These are phyloP conservation scores for Motacilla alba DNA, from an alignment of 2,113 vertebrate genomes.

Conservation along the genomic window DNA sequence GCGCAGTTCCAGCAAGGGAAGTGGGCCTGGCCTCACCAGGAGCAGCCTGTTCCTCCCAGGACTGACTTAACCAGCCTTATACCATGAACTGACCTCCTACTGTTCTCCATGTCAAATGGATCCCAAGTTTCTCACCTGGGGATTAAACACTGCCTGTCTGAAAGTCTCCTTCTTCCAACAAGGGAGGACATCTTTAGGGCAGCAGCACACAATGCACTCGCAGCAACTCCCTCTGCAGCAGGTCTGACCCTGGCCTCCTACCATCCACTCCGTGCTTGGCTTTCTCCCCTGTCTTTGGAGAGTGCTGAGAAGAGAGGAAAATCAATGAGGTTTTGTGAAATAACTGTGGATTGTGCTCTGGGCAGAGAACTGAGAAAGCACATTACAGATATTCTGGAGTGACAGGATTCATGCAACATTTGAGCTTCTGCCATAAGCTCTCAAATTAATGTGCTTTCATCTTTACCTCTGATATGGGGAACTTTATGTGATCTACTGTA, in stretches of 20 bases:
- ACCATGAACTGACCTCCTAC: neutral
- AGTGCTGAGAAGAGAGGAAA: neutral
- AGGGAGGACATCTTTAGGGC: neutral
- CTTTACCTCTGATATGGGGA: neutral
- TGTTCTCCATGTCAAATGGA: neutral
- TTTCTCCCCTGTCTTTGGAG: neutral
- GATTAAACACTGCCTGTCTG: neutral
- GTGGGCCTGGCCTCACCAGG: neutral
- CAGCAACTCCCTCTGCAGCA: neutral
- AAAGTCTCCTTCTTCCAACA: neutral
- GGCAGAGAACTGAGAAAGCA: neutral
- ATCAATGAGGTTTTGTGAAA: neutral
- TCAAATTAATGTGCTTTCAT: neutral
- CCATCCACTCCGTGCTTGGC: neutral
- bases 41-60: neutral
- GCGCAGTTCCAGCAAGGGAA: rapidly evolving
- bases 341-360: neutral
- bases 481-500: neutral
- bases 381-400: neutral
- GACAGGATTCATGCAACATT: neutral
- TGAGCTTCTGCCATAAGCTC: neutral
- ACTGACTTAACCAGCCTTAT: neutral
- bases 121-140: neutral
- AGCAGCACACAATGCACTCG: neutral
- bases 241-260: neutral